phyloP scores from a whole-genome alignment of 2,113 vertebrate genomes.

The Oryzias melastigma region DNA sequence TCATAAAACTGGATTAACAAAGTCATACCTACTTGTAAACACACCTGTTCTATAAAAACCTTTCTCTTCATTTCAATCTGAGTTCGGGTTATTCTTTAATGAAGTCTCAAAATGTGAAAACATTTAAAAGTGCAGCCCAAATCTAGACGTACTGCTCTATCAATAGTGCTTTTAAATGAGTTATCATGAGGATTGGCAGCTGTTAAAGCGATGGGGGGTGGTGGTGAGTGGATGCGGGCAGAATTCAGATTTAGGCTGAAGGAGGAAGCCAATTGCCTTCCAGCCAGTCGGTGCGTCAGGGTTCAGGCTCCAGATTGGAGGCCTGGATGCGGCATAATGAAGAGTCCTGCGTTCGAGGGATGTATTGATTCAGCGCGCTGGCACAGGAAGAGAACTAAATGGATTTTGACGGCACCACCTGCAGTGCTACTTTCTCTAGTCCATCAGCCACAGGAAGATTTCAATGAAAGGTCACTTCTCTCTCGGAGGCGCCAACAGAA shows the following conservation, averaged over 20 bases:
- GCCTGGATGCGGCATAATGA: conserved; percentile 25
- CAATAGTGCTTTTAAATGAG: conserved; percentile 54
- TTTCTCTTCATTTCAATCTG: no score
- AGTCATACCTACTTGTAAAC: no score
- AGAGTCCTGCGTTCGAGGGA: conserved; percentile 13
- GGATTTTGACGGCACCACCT: conserved; percentile 57
- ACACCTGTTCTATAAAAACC: no score
- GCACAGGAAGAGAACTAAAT: conserved; percentile 44
- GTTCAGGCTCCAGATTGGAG: conserved; percentile 10
- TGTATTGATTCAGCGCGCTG: conserved; percentile 33
- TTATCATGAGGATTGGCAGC: conserved; percentile 53
- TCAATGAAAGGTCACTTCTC: conserved; percentile 64
- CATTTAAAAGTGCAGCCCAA: conserved; percentile 55
- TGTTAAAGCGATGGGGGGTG: conserved; percentile 32
- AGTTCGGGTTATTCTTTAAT: background rate
- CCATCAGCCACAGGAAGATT: conserved; percentile 49
- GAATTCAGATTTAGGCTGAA: conserved; percentile 60
- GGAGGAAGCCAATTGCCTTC: conserved; percentile 62
- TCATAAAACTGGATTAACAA: no score
- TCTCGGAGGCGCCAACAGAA: conserved; percentile 34
- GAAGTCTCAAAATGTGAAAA: conserved; percentile 36
- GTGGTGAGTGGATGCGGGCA: conserved; percentile 1
- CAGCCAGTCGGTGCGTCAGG: conserved; percentile 32
- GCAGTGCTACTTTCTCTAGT: conserved; percentile 42
- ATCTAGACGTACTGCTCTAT: conserved; percentile 49